Evolutionary conservation across 2,888 invertebrate genomes (phyloP), one percentile per base, ranked within the genome.

Genomic region (Pycnomerus fuliginosus): DNA sequence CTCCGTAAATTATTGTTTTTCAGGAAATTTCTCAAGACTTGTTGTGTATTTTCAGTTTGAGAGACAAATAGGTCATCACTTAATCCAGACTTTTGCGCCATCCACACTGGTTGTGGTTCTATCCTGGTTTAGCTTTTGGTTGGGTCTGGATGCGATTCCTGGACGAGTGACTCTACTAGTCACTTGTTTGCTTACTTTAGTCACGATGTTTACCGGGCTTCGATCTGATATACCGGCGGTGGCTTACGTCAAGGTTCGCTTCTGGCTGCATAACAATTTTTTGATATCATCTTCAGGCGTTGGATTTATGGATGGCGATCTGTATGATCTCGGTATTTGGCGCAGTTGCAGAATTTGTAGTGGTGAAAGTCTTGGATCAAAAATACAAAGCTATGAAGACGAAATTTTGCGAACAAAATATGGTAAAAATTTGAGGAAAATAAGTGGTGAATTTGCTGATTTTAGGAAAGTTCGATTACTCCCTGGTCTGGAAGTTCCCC

Each of bases 301-400:
- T 90, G 24, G 90, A 90, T 67, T 74, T 90, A 5, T 90, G 90
- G 90, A 90, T 90, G 89, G 88, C 90, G 2, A 87, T 87, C 3
- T 90, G 90, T 62, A 90, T 90, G 87, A 80, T 88, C 60, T 89
- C 90, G 47, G 89, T 90, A 2, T 90, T 90, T 64, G 86, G 87
- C 0, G 87, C 90, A 0, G 73, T 90, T 12, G 85, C 83, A 11
- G 90, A 90, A 72, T 90, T 90, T 60, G 86, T 90, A 0, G 84
- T 90, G 1, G 87, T 89, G 5, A 89, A 89, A 71, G 88, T 88
- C 0, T 67, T 90, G 45, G 86, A 88, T 60, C 83, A 86, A 43
- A 84, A 83, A 61, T 85, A 86, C 60, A 85, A 86, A 67, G 67
- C 74, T 65, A 74, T 76, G 48, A 80, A 77, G 28, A 80, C 79